phyloP scores from a whole-genome alignment of 2,797 vertebrate species.

The Gadopsis bispinosus region DNA sequence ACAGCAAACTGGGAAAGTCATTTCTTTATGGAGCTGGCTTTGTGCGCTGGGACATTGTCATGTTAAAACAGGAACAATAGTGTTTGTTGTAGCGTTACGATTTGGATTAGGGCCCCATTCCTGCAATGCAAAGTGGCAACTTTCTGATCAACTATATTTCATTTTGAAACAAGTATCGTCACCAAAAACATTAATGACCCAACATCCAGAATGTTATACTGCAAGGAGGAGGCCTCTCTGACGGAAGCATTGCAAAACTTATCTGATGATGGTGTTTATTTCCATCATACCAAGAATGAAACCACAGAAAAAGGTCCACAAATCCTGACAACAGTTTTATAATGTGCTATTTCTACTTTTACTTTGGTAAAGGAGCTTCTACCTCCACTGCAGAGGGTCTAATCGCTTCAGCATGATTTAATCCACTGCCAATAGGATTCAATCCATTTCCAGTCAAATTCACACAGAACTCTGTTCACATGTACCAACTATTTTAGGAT shows the following conservation, averaged over 20 bases:
- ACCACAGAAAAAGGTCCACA: background rate
- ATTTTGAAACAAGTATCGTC: background rate
- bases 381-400: no score
- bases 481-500: background rate
- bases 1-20: background rate
- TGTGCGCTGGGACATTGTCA: background rate
- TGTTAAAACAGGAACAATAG: background rate
- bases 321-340: no score
- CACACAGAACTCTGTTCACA: background rate
- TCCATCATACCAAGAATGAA: background rate
- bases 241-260: background rate
- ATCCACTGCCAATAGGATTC: background rate
- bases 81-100: background rate
- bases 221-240: background rate
- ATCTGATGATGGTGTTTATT: background rate
- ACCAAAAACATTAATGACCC: background rate
- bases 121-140: background rate
- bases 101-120: background rate
- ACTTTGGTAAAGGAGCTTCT: background rate
- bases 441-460: background rate
- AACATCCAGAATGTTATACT: background rate
- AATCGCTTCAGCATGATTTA: background rate
- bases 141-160: background rate
- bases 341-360: background rate
- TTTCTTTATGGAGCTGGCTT: background rate